These are phyloP conservation scores for Bubo blakistoni DNA, from an alignment of 2,113 vertebrate genomes.

Conservation along the genomic window DNA sequence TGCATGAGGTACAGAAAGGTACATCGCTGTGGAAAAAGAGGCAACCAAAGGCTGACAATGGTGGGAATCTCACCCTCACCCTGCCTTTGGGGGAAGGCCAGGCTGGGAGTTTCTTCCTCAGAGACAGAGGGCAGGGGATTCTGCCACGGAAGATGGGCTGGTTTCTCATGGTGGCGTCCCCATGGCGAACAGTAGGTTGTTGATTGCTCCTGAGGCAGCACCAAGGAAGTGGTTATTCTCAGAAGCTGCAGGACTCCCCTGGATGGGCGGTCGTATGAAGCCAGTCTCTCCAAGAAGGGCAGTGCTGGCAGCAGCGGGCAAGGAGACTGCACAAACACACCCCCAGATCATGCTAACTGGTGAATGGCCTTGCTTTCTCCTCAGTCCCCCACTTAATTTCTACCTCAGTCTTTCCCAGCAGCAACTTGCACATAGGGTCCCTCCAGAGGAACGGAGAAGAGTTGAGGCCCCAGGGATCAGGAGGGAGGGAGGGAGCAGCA, in stretches of 20 bases:
- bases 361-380: background rate
- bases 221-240: background rate
- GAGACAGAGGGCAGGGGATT: background rate
- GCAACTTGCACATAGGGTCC: background rate
- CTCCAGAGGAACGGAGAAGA: background rate
- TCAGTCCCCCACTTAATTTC: background rate
- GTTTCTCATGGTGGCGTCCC: background rate
- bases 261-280: background rate
- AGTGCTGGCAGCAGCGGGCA: background rate
- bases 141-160: background rate
- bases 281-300: background rate
- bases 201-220: background rate
- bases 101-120: background rate
- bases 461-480: background rate
- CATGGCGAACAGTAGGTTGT: background rate
- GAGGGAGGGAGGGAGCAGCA: background rate
- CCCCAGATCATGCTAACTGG: too few relatives aligned
- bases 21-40: background rate
- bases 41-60: background rate
- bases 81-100: background rate
- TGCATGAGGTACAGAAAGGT: background rate
- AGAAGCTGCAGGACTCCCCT: background rate
- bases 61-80: background rate
- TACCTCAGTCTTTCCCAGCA: background rate
- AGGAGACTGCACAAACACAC: background rate